Conservation (phyloP, 92 coral and sea anemone species). For the Parazoanthus swiftii region DNA sequence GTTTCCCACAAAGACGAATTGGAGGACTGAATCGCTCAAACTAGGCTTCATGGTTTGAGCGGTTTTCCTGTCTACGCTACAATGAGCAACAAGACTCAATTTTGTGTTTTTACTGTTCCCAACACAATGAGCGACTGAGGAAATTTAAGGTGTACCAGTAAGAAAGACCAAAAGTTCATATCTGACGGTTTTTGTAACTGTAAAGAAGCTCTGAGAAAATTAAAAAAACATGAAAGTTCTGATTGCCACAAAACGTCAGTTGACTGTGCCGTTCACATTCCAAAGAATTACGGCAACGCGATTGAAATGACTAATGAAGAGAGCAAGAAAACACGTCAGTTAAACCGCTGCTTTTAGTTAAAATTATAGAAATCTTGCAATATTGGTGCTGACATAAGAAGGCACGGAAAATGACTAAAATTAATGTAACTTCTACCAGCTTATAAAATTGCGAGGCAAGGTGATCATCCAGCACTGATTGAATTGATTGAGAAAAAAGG, state of each 20-base stretch:
- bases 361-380: conserved; percentile 57
- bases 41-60: conserved; percentile 30
- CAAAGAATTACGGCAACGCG: conserved; percentile 21
- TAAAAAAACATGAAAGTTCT: conserved; percentile 15
- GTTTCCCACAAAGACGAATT: conserved; percentile 2
- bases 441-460: conserved; percentile 53
- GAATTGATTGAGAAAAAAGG: neutral
- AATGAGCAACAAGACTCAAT: conserved; percentile 33
- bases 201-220: conserved; percentile 24
- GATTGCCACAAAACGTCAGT: conserved; percentile 21
- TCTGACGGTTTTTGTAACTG: conserved; percentile 34
- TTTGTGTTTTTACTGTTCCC: conserved; percentile 38
- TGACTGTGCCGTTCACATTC: conserved; percentile 17
- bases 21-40: conserved; percentile 20
- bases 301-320: conserved; percentile 38
- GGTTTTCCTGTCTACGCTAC: conserved; percentile 24
- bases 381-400: conserved; percentile 58
- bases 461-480: conserved; percentile 47
- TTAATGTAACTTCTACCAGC: conserved; percentile 56
- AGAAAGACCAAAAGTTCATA: conserved; percentile 23
- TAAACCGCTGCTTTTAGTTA: conserved; percentile 39
- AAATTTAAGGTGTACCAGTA: conserved; percentile 10
- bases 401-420: conserved; percentile 49
- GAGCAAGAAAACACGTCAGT: conserved; percentile 29
- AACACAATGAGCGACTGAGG: conserved; percentile 13